Conservation (phyloP, 2,797 vertebrate species). For the Argya squamiceps region DNA sequence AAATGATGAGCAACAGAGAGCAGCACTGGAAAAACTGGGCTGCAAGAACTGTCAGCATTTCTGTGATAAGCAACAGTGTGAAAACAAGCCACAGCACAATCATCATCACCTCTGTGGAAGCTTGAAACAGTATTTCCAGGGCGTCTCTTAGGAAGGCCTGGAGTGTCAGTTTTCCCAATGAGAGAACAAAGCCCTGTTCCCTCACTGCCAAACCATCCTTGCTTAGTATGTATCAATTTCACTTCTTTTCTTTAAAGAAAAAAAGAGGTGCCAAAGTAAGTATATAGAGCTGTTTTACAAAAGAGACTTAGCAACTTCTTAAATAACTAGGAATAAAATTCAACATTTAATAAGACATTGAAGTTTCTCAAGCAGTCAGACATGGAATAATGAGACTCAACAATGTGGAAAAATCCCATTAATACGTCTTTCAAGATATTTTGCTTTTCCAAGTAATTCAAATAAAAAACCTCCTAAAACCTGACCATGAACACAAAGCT, state of each 20-base stretch:
- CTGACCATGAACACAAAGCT: slow-evolving; percentile 47
- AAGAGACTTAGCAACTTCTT: slow-evolving; percentile 13
- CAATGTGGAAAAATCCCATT: slow-evolving; percentile 34
- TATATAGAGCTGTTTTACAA: not conserved
- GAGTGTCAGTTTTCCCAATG: not conserved
- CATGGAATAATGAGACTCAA: slow-evolving; percentile 36
- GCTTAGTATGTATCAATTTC: not conserved
- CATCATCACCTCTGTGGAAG: not conserved
- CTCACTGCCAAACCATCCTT: not conserved
- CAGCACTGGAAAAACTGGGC: not conserved
- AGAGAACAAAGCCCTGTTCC: not conserved
- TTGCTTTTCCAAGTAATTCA: slow-evolving; percentile 22
- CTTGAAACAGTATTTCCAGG: not conserved
- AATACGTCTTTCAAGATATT: not conserved
- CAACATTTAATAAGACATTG: slow-evolving; percentile 60
- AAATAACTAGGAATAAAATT: slow-evolving; percentile 44
- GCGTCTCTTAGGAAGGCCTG: not conserved
- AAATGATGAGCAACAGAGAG: not conserved
- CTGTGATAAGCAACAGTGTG: not conserved
- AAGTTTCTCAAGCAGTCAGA: slow-evolving; percentile 54
- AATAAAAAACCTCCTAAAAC: not conserved
- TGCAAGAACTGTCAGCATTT: not conserved
- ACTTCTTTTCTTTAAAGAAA: not conserved
- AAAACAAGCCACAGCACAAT: not conserved
- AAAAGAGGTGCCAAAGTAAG: not conserved